Base-by-base conservation (phyloP, 2,797 vertebrate species). In the Etheostoma perlongum region DNA sequence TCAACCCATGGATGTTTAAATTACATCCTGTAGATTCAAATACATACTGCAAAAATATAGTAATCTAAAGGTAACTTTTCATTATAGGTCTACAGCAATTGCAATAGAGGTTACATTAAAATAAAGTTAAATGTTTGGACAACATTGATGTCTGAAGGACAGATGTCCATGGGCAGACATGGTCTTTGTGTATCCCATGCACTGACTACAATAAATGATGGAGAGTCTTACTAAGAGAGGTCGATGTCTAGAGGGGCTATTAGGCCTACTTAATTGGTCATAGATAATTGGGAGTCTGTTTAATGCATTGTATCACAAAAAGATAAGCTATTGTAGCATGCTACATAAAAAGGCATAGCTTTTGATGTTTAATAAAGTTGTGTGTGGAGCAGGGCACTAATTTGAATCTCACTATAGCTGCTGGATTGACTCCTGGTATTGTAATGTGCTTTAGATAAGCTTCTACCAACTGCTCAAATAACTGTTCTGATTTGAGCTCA, bases 201-300 rank as follows among this genome's bases (percentile, higher is more conserved):
- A 81, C 83, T 59, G 54, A 70, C 65, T 55, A 65, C 51, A 44
- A 36, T 70, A 21, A 73, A 47, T 64, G 62, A 59, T 63, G 33
- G 23, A 72, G 21, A 33, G 78, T 54, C 70, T 73, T 53, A 60
- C 70, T 81, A 65, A 68, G 62, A 60, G 14, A 33, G 47, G 59
- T 63, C 19, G 5, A 52, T 68, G 48, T 63, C 18, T 25, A 21
- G 23, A 60, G n/a, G 46, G 52, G 40, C 49, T n/a, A 23, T 65
- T 72, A 67, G 80, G 76, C 64, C 49, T 63, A 47, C 54, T 47
- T 72, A 52, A 67, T 81, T 81, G 25, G 55, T 79, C 44, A 67
- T 61, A 61, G 63, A 80, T 72, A 74, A 80, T 84, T 76, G 55
- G 44, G 11, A 49, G 60, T 63, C 14, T 47, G 10, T 51, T 76